Percentiles rank a stretch among this genome's conserved stretches.
These are phyloP conservation scores for Reinhardtius hippoglossoides DNA, from an alignment of 2,113 vertebrate genomes.

Conservation along the genomic window DNA sequence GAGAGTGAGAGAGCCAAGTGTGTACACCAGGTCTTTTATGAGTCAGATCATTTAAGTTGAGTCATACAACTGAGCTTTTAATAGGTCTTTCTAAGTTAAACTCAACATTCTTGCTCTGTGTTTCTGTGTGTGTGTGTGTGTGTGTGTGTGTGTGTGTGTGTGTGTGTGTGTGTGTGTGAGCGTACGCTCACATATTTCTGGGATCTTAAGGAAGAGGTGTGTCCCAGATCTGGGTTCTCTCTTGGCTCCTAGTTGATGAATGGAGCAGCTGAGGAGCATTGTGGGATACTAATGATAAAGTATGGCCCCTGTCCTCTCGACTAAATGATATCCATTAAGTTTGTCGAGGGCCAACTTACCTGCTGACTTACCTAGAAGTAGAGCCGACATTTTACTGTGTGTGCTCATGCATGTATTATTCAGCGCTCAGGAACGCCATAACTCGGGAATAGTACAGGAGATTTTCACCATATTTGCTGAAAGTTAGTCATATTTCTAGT, in stretches of 20 bases:
- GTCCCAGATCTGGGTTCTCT: conserved; percentile 52
- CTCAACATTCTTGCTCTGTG: neutral
- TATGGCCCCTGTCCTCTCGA: conserved; percentile 26
- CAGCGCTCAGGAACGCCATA: neutral
- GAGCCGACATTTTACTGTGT: conserved; percentile 10
- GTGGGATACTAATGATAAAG: conserved; percentile 52
- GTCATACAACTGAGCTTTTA: conserved; percentile 38
- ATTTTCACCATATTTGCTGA: neutral
- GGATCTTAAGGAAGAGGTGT: conserved; percentile 26
- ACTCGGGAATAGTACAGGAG: neutral
- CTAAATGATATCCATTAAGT: conserved; percentile 47
- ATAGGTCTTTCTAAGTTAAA: conserved; percentile 18
- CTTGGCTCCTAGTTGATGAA: conserved; percentile 50
- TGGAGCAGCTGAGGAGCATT: conserved; percentile 33
- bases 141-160: neutral
- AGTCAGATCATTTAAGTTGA: conserved; percentile 47
- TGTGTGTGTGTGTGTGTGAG: neutral
- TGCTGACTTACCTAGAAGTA: neutral
- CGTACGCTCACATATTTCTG: neutral
- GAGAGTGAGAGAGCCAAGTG: too few relatives aligned
- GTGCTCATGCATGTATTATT: neutral
- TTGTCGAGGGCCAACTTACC: conserved; percentile 20
- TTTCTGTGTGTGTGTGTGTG: neutral
- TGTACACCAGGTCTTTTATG: neutral
- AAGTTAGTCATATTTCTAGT: neutral